Evolutionary conservation across 2,888 invertebrate species (phyloP), one percentile per base, ranked within the genome.

Genomic region (Pyralis farinalis): DNA sequence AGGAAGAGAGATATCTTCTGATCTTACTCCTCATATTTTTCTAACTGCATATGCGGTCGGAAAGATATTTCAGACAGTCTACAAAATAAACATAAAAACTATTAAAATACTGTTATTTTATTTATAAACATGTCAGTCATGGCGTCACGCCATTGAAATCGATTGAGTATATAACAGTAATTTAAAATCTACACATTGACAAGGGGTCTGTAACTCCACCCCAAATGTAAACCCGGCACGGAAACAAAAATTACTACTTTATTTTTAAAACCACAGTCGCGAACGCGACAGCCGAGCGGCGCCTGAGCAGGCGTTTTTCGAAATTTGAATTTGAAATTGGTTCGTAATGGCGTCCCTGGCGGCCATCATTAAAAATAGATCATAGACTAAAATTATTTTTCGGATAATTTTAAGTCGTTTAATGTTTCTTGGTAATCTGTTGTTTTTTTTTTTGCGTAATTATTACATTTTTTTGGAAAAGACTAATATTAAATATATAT

Each of bases 281-380:
- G 52, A 32, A 50, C 53, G 69, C 71, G 64, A 62, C 73, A 75
- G 70, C 55, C 68, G 74, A 51, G 53, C 53, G 75, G 75, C 77
- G 76, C 76, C 72, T 64, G 54, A 68, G 67, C 69, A 65, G 59
- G 53, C 58, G 51, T 53, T 47, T 38, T 33, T 28, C 39, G 16
- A 75, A 76, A 73, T 80, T 80, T 72, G 66, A 81, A 81, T 78
- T 79, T 58, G 59, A 76, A 80, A 77, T 78, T 78, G 63, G 76
- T 71, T 63, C 63, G 57, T 76, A 76, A 78, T 73, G 58, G 68
- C 71, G 67, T 55, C 65, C 46, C 73, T 65, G 58, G 69, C 80
- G 72, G 77, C 75, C 75, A 61, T 69, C 72, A 83, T 83, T 83
- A 83, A 77, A 83, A 82, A 79, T 79, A 81, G 77, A 82, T 82